Base-by-base conservation (phyloP, 2,797 vertebrate genomes). In the Mormyrus proboscirostris region DNA sequence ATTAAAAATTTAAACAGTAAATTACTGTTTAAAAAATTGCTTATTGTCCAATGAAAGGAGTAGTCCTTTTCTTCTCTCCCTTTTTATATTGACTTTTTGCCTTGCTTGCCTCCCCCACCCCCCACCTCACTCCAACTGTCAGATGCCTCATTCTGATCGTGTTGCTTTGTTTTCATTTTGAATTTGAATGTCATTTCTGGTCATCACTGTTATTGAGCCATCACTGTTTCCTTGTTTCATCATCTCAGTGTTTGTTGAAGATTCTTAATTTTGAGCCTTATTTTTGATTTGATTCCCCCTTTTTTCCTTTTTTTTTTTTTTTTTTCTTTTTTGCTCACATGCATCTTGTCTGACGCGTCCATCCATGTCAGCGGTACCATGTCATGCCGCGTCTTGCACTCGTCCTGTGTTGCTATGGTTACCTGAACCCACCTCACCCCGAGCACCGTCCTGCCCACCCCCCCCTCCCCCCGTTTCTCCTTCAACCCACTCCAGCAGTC, bases 401-500 rank as follows among this genome's bases (percentile, higher is more conserved):
- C 94, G 96, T 95, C 96, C 97, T 94, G 95, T 96, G 96, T 96
- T 96, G 95, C 97, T 97, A 97, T 97, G 97, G 96, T 96, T 96
- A 96, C 92, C 96, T 96, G 96, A 96, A 96, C 96, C 96, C 96
- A 94, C 95, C 97, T 97, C 95, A 97, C 94, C 96, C 96, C 94
- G 95, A 50, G 41, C 8, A 9, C 83, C 92, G 94, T 91, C 93
- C 94, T n/a, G 16, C 73, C 73, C 93, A 95, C 73, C 33, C 29
- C 3, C 3, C 95, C 95, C 9, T 2, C 62, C 9, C 95, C 95
- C 95, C 96, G 96, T 97, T 96, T 97, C 95, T 96, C 96, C 97
- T 98, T 97, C 97, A 95, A 97, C 96, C 96, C 96, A 97, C 97
- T 97, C 96, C 97, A 96, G 98, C 96, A 99, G 98, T 99, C 96